Evolutionary conservation across 2,888 invertebrate genomes (phyloP).

Genomic region (Monochamus alternatus): DNA sequence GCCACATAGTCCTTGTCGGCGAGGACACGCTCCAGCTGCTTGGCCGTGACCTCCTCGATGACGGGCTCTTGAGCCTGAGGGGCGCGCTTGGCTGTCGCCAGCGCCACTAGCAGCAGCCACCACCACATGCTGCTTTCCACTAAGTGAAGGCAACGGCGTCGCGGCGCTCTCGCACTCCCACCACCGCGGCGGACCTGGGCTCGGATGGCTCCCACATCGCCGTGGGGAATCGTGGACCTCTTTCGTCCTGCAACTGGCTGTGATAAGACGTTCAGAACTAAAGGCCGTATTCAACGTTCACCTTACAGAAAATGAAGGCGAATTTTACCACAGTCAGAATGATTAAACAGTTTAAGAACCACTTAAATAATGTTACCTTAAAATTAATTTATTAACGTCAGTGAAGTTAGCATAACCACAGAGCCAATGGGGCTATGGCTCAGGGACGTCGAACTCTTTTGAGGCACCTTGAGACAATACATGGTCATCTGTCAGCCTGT

Average conservation of each 20-base stretch:
- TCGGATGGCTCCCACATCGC: slow-evolving; percentile 45
- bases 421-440: too few species aligned
- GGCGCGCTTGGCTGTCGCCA: slow-evolving; percentile 69
- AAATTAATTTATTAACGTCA: too few species aligned
- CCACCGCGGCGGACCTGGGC: slow-evolving; percentile 39
- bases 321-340: too few species aligned
- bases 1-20: slow-evolving; percentile 95
- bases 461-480: too few species aligned
- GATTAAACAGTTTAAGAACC: neutral
- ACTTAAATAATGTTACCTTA: neutral
- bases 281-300: neutral
- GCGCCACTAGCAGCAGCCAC: slow-evolving; percentile 75
- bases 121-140: slow-evolving; percentile 71
- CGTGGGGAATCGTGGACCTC: slow-evolving; percentile 18
- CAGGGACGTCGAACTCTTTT: too few species aligned
- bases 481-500: too few species aligned
- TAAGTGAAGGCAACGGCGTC: slow-evolving; percentile 63
- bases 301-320: neutral
- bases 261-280: neutral
- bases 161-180: slow-evolving; percentile 64
- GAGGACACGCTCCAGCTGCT: slow-evolving; percentile 91
- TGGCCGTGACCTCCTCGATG: slow-evolving; percentile 95
- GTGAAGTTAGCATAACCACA: too few species aligned
- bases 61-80: slow-evolving; percentile 77
- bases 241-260: neutral